Base-by-base conservation (phyloP, 2,888 invertebrate genomes). In the Cephus runcator region DNA sequence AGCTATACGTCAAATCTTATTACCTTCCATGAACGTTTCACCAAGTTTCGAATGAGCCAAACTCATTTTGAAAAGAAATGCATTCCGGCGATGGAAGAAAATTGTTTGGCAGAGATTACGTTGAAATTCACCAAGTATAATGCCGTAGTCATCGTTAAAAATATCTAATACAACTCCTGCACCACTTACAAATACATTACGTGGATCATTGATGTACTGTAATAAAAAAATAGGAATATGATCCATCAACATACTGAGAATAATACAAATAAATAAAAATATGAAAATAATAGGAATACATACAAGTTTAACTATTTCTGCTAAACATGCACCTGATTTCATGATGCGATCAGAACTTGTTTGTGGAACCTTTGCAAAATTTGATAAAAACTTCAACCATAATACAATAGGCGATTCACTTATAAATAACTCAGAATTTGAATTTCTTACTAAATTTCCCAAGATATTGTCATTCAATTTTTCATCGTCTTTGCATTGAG, bases 61-160 rank as follows among this genome's bases (percentile, higher is more conserved):
- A 73, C 69, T 78, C 33, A 78, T 71, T 77, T 78, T 81, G 69
- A 78, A 80, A 11, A 83, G 73, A 76, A 78, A 83, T 40, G 79
- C 74, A n/a, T 84, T 80, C 75, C 82, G 85, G 31, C 87, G 84
- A 80, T 88, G 85, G 79, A 88, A 88, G 12, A 88, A 75, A 15
- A 89, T 80, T 11, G 84, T 83, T 69, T 87, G 82, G 81, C 84
- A 87, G 15, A 81, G 71, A 80, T 88, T 88, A 2, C 73, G 75
- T 34, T 82, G 82, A 34, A 87, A 83, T 73, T 84, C 79, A 31
- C 86, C 87, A 12, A 88, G 79, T 35, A 88, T 81, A 6, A 88
- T 77, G 6, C 86, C 88, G 76, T 84, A 87, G 40, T 88, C 86
- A 69, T 87, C 85, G 78, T 84, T 82, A 30, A 87, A 73, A 69